Conservation (phyloP, 2,888 invertebrate species). For the Melieria crassipennis region DNA sequence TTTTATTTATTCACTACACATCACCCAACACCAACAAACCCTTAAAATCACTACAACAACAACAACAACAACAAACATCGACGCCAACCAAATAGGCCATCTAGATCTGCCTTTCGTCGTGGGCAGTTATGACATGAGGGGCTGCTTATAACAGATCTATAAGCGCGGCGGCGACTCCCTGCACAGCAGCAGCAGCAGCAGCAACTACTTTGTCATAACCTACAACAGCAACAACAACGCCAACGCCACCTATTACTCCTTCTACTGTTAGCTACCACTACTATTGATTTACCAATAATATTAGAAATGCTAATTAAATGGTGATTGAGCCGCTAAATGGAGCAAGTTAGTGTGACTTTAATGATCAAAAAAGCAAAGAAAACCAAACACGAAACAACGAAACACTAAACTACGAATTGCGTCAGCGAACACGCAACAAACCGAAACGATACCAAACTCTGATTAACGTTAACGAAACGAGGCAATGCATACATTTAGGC, state of each 20-base stretch:
- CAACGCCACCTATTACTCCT: not conserved
- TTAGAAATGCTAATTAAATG: constrained; percentile 2
- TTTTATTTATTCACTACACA: constrained; percentile 7
- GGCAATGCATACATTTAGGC: constrained; percentile 1
- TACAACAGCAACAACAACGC: not conserved
- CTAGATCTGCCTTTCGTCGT: constrained; percentile 63
- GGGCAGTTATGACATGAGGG: constrained; percentile 64
- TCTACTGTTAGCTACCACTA: constrained; percentile 27
- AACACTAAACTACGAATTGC: constrained; percentile 23
- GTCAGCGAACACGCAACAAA: constrained; percentile 36
- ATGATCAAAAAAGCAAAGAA: not conserved
- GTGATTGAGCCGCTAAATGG: constrained; percentile 45
- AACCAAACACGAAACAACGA: constrained; percentile 13
- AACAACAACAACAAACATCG: constrained; percentile 23
- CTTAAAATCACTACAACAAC: constrained; percentile 2
- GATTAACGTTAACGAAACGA: no score
- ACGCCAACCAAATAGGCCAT: constrained; percentile 54
- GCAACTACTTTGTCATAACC: not conserved
- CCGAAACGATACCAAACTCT: constrained; percentile 13
- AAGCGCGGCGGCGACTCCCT: constrained; percentile 43
- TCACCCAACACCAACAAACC: constrained; percentile 6
- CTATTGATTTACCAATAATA: no score
- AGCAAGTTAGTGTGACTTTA: constrained; percentile 22
- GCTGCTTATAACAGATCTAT: constrained; percentile 64
- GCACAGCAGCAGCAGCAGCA: constrained; percentile 13